Conservation (phyloP, 2,113 vertebrate genomes). For the Eira barbara region DNA sequence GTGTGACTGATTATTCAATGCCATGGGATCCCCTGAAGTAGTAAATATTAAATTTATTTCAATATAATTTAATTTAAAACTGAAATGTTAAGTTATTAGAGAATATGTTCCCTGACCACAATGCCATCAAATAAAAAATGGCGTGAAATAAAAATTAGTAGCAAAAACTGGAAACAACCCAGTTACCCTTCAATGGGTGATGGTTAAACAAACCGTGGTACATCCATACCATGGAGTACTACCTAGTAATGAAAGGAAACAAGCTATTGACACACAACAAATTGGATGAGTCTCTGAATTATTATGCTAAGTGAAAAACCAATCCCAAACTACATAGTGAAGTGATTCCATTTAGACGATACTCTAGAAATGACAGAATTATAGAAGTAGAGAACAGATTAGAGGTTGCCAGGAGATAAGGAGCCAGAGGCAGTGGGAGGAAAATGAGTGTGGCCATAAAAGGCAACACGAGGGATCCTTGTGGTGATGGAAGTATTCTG, state of each 20-base stretch:
- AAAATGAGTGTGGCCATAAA: background rate
- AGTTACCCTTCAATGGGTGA: background rate
- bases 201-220: background rate
- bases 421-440: background rate
- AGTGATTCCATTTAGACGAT: background rate
- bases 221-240: too few relatives aligned
- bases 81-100: background rate
- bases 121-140: background rate
- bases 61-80: background rate
- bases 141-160: background rate
- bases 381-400: background rate
- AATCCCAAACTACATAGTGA: background rate
- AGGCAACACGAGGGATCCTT: rapidly evolving
- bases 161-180: background rate
- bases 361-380: background rate
- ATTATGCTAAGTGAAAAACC: background rate
- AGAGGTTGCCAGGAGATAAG: background rate
- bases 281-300: background rate
- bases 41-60: background rate
- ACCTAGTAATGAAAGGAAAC: background rate
- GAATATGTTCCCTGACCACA: background rate
- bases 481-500: background rate
- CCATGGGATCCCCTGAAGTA: background rate
- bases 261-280: background rate
- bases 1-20: background rate